These are phyloP conservation scores for Tokudaia muenninki DNA, from an alignment of 2,797 vertebrate genomes.

Conservation along the genomic window DNA sequence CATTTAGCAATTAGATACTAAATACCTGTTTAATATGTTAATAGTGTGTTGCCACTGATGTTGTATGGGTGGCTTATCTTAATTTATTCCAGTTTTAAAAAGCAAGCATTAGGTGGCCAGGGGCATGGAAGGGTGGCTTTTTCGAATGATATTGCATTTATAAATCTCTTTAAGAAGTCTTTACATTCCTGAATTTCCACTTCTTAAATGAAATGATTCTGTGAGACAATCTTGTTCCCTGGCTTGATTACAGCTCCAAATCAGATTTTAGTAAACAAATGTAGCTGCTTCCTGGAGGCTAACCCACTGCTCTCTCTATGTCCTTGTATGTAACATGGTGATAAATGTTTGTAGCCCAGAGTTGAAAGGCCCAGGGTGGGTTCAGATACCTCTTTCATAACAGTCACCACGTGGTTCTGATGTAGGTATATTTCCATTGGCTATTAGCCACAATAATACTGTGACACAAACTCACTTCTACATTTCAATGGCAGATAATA, in stretches of 20 bases:
- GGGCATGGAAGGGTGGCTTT: neutral
- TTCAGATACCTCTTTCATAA: constrained; percentile 29
- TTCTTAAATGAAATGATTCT: constrained; percentile 44
- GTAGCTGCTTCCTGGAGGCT: constrained; percentile 16
- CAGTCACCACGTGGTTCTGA: neutral
- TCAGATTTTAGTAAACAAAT: constrained; percentile 19
- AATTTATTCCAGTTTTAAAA: constrained; percentile 37
- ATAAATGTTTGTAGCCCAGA: neutral
- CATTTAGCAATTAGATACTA: constrained; percentile 38
- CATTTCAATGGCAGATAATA: neutral
- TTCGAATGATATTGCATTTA: constrained; percentile 45
- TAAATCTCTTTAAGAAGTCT: constrained; percentile 52
- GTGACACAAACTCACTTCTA: neutral
- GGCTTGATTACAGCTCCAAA: constrained; percentile 9
- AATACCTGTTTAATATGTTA: constrained; percentile 32
- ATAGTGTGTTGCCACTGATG: neutral
- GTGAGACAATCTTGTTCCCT: constrained; percentile 55
- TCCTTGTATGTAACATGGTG: constrained; percentile 17
- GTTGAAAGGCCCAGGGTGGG: neutral
- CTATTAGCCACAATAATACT: neutral
- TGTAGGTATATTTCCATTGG: neutral
- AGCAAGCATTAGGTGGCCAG: neutral
- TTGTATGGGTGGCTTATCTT: constrained; percentile 22
- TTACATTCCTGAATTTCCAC: constrained; percentile 28
- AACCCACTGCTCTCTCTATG: constrained; percentile 7